Percentiles rank a stretch among this genome's conserved stretches.
Conservation (phyloP, 2,113 vertebrate genomes). For the Aegotheles bennettii region DNA sequence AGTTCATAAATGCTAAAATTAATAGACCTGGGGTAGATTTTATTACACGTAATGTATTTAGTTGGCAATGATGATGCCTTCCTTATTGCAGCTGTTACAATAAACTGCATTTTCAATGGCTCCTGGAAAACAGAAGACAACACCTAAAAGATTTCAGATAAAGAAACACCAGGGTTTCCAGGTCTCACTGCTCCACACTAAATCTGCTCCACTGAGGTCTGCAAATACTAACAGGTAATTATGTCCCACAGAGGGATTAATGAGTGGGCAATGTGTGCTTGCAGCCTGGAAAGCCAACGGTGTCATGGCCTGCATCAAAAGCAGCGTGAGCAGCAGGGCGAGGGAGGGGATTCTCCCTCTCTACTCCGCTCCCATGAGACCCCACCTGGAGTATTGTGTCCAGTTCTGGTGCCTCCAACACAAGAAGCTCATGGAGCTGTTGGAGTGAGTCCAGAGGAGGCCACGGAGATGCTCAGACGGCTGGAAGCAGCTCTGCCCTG, state of each 20-base stretch:
- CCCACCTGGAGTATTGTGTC: too few species aligned
- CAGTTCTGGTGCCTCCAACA: too few species aligned
- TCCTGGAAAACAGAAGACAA: constrained; percentile 50
- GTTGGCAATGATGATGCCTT: constrained; percentile 11
- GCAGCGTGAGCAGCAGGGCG: too few species aligned
- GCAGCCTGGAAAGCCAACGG: too few species aligned
- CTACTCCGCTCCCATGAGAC: too few species aligned
- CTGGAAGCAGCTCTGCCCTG: too few species aligned
- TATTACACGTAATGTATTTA: constrained; percentile 42
- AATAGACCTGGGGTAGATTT: constrained; percentile 43
- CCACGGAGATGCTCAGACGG: too few species aligned
- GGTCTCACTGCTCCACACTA: not conserved
- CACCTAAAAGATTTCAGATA: constrained; percentile 5
- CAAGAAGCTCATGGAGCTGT: too few species aligned
- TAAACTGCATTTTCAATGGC: constrained; percentile 38
- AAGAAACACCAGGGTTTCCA: constrained; percentile 21
- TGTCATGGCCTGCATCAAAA: too few species aligned
- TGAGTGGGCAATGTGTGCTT: too few species aligned
- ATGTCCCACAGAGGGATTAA: not conserved
- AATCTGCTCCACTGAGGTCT: not conserved
- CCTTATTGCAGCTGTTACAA: constrained; percentile 33
- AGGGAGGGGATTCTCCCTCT: too few species aligned
- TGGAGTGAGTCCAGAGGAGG: too few species aligned
- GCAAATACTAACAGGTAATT: constrained; percentile 21
- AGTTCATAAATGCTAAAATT: constrained; percentile 58